Evolutionary conservation across 2,113 vertebrate genomes (phyloP).

Genomic region (Arvicanthis niloticus): DNA sequence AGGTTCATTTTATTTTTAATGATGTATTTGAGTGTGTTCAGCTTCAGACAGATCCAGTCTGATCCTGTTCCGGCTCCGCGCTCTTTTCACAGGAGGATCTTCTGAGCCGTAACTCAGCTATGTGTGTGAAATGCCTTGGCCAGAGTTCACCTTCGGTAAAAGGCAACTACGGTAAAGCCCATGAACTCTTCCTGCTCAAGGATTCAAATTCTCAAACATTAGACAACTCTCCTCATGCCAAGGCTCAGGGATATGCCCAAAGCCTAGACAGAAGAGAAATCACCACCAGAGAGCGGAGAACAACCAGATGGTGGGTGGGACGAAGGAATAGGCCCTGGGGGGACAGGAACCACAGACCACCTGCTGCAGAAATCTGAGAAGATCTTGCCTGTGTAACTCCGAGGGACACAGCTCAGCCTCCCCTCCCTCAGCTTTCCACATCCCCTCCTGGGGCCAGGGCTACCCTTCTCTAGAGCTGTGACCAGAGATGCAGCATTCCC

Average conservation of each 20-base stretch:
- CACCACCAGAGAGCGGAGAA: neutral
- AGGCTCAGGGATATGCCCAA: neutral
- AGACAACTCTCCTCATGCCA: neutral
- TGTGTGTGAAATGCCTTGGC: neutral
- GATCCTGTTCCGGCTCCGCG: neutral
- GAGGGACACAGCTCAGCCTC: neutral
- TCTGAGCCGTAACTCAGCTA: neutral
- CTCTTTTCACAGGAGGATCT: neutral
- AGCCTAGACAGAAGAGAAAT: neutral
- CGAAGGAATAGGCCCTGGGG: neutral
- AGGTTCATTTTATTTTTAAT: neutral
- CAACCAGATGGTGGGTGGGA: neutral
- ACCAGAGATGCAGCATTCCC: slow-evolving; percentile 71
- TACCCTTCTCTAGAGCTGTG: slow-evolving; percentile 22
- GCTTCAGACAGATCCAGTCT: neutral
- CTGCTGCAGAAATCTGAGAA: slow-evolving; percentile 43
- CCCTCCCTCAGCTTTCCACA: neutral
- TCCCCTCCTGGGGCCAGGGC: neutral
- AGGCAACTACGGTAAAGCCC: neutral
- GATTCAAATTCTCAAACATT: neutral
- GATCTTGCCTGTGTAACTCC: slow-evolving; percentile 22
- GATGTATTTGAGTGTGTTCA: neutral
- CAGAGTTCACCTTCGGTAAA: neutral
- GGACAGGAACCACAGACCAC: slow-evolving; percentile 41
- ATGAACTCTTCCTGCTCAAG: neutral